phyloP scores from a whole-genome alignment of 1,140 invertebrate species.

The Anoplolepis gracilipes region DNA sequence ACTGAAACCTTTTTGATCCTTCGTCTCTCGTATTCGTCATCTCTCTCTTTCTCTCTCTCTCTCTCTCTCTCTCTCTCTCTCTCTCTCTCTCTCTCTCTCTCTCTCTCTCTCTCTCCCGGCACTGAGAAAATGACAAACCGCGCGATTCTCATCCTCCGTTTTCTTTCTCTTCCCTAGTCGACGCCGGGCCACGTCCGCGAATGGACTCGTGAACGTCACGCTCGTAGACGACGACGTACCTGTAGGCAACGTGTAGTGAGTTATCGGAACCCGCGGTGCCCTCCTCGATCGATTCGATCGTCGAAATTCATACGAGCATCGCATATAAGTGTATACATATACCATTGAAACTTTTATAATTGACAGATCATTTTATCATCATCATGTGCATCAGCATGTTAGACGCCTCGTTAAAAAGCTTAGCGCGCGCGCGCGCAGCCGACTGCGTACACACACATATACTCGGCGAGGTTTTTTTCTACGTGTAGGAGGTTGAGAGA shows the following conservation, averaged over 20 bases:
- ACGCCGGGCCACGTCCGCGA: constrained; percentile 3
- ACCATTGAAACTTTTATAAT: neutral
- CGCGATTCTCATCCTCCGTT: neutral
- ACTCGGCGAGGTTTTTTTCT: constrained; percentile 16
- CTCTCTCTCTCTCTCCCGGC: neutral
- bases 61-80: constrained; percentile 10
- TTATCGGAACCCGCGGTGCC: neutral
- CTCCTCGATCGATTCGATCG: neutral
- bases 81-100: neutral
- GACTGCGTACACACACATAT: neutral
- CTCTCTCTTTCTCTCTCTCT: constrained; percentile 45
- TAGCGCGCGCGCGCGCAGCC: constrained; percentile 45
- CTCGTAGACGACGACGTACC: constrained; percentile 30
- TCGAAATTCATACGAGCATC: neutral
- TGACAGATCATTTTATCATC: neutral
- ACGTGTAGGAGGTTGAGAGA: constrained; percentile 68
- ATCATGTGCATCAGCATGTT: neutral
- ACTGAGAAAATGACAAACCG: neutral
- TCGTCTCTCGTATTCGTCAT: too few species aligned
- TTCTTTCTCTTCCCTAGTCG: neutral
- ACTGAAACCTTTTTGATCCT: too few species aligned
- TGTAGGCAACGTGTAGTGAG: neutral
- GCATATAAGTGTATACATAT: neutral
- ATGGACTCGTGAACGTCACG: constrained; percentile 25
- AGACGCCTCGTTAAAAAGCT: constrained; percentile 16